Conservation (phyloP, 2,888 invertebrate species). For the Platycheirus rosarum region DNA sequence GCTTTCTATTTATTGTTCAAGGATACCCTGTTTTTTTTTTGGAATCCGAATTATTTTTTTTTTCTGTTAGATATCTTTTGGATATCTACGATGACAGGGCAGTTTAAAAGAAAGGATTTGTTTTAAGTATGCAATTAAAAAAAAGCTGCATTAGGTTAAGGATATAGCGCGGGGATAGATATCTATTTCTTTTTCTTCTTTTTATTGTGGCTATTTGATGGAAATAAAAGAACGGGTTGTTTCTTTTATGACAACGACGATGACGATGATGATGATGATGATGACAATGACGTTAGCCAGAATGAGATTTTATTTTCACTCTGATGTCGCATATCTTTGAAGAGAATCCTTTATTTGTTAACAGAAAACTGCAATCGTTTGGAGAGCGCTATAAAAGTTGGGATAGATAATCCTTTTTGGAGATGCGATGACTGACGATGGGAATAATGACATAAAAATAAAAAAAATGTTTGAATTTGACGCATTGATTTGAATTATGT, state of each 20-base stretch:
- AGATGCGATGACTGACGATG: neutral
- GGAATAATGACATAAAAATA: neutral
- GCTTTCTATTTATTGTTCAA: conserved; percentile 21
- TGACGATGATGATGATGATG: conserved; percentile 28
- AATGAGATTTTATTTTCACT: conserved; percentile 24
- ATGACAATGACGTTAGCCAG: conserved; percentile 1
- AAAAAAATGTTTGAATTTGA: conserved; percentile 6
- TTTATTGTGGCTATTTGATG: neutral
- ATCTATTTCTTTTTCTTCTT: neutral
- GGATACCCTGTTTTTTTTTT: conserved; percentile 12
- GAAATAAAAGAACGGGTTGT: neutral
- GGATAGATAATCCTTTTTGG: conserved; percentile 11
- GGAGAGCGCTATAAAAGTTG: conserved; percentile 7
- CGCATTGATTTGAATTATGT: neutral
- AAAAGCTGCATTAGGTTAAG: conserved; percentile 29
- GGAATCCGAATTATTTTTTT: conserved; percentile 5
- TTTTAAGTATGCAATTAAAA: conserved; percentile 42
- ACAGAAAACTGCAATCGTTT: conserved; percentile 14
- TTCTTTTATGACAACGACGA: conserved; percentile 20
- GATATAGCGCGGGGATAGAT: neutral
- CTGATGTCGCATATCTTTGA: conserved; percentile 7
- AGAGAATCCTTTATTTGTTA: neutral
- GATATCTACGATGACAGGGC: conserved; percentile 20
- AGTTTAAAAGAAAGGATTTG: conserved; percentile 24
- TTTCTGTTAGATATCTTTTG: neutral